Base-by-base conservation (phyloP, 1,140 invertebrate genomes). In the Phortica variegata region DNA sequence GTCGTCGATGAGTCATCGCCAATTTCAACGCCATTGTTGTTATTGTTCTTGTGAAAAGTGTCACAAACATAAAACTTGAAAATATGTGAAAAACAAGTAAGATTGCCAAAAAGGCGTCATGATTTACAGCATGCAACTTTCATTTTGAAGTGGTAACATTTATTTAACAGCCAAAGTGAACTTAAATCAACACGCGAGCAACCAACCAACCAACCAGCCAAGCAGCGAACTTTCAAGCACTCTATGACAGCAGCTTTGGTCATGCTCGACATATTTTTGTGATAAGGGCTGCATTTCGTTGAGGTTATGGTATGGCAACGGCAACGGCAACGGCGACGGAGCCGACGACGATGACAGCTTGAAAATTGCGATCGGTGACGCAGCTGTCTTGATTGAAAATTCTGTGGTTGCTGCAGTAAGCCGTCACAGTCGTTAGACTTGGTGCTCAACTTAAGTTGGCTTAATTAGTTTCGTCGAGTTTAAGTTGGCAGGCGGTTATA, bases 161-260 rank as follows among this genome's bases (percentile, higher is more conserved):
- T 65, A 66, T 66, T 66, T 66, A 60, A 69, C 63, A n/a, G 63
- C 63, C 68, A 63, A 66, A 66, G 63, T 66, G 63, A 68, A 66
- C 65, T 60, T 68, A 66, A 66, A 66, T 66, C 63, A 66, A 66
- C 63, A 66, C 54, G 60, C 59, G 54, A 52, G 57, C 51, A 39
- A 41, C 39, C 41, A 26, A 39, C 36, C 23, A 4, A 39, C 18
- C 32, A 52, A 42, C 34, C 37, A 44, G 40, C 29, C 21, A 31
- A 23, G 5, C 31, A 36, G 3, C n/a, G n/a, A n/a, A n/a, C n/a
- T n/a, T n/a, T n/a, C n/a, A n/a, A n/a, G n/a, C n/a, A n/a, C n/a
- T n/a, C n/a, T n/a, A n/a, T n/a, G n/a, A n/a, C n/a, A n/a, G n/a
- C n/a, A n/a, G n/a, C n/a, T n/a, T n/a, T n/a, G n/a, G n/a, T n/a